Evolutionary conservation across 2,888 invertebrate genomes (phyloP).

Genomic region (Dromius quadrimaculatus): DNA sequence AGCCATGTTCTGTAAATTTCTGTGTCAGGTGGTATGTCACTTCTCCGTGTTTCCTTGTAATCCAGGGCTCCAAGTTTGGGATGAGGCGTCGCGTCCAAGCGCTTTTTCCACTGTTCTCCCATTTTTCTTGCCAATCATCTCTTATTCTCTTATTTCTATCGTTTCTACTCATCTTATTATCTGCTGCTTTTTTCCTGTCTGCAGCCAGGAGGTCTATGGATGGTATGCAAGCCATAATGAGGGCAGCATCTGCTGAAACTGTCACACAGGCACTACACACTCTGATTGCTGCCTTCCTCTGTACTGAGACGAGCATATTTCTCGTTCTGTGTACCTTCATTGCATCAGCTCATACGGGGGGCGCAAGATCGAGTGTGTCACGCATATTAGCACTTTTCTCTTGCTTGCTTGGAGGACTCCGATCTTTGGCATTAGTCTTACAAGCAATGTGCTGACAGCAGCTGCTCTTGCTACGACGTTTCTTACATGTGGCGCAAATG

Average conservation of each 20-base stretch:
- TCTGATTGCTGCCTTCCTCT: neutral
- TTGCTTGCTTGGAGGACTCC: conserved; percentile 15
- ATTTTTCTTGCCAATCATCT: neutral
- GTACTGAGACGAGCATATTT: neutral
- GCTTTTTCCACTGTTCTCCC: neutral
- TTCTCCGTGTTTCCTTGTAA: neutral
- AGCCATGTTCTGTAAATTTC: neutral
- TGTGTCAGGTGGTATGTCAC: neutral
- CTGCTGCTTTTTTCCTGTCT: neutral
- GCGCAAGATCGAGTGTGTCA: conserved; percentile 26
- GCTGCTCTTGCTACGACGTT: neutral
- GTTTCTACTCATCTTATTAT: too few species aligned
- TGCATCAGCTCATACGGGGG: conserved; percentile 17
- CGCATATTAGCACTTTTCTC: conserved; percentile 18
- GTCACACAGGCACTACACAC: neutral
- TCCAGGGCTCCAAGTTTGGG: neutral
- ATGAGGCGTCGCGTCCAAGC: neutral
- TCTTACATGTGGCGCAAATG: neutral
- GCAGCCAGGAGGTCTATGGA: neutral
- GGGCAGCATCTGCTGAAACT: neutral
- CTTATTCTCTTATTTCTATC: neutral
- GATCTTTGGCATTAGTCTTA: neutral
- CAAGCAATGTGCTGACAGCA: neutral
- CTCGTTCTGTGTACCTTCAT: neutral
- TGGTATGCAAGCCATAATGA: neutral